Evolutionary conservation across 2,797 vertebrate species (phyloP).

Genomic region (Pempheris klunzingeri): DNA sequence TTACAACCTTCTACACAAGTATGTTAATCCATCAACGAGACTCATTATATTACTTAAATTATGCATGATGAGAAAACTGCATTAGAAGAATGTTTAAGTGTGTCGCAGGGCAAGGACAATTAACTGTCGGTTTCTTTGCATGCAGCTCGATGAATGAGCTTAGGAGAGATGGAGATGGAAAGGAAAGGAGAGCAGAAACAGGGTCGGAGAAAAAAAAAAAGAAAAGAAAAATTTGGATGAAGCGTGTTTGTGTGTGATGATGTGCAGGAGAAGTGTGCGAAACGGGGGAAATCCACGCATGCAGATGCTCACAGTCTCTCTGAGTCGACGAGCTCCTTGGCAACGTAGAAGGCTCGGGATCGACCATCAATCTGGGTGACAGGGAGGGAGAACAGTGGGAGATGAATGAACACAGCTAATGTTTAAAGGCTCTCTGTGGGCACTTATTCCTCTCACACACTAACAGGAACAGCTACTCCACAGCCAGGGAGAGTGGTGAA

Average conservation of each 20-base stretch:
- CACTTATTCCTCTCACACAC: constrained; percentile 63
- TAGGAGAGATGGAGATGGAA: not conserved
- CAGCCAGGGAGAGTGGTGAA: constrained; percentile 24
- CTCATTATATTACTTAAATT: constrained; percentile 53
- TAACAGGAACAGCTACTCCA: constrained; percentile 49
- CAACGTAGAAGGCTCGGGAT: constrained; percentile 91
- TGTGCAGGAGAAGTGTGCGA: not conserved
- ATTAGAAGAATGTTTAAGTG: constrained; percentile 54
- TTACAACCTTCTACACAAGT: constrained; percentile 21
- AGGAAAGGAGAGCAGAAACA: not conserved
- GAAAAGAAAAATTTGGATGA: constrained; percentile 15
- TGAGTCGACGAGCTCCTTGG: constrained; percentile 92
- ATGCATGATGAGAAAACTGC: constrained; percentile 48
- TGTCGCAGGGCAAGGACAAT: constrained; percentile 56
- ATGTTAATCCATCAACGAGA: constrained; percentile 29
- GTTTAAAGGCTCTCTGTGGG: constrained; percentile 69
- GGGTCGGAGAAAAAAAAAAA: not conserved
- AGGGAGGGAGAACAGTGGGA: constrained; percentile 61
- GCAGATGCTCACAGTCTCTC: constrained; percentile 92
- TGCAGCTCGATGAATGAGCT: constrained; percentile 51
- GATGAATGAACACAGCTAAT: constrained; percentile 75
- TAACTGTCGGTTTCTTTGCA: constrained; percentile 63
- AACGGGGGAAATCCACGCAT: constrained; percentile 15
- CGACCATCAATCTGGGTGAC: constrained; percentile 91
- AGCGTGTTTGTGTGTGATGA: constrained; percentile 15